A percentile compares a stretch with the other conserved stretches of the same genome.
Evolutionary conservation across 2,113 vertebrate species (phyloP).

Genomic region (Thomomys bottae): DNA sequence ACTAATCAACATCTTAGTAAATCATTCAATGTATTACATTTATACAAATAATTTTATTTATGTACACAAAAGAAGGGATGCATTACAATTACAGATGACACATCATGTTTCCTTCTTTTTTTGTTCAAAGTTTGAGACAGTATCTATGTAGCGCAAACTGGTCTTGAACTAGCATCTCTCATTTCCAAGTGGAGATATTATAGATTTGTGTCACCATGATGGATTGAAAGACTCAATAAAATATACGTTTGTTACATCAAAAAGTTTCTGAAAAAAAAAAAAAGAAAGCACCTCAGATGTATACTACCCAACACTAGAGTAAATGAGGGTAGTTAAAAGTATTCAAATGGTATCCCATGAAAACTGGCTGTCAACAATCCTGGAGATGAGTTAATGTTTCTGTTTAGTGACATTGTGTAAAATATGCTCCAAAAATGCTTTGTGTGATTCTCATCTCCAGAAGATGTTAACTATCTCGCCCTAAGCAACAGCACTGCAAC

Average conservation of each 20-base stretch:
- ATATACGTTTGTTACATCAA: not conserved
- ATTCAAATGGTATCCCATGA: not conserved
- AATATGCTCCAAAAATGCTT: not conserved
- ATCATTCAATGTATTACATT: not conserved
- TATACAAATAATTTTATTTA: not conserved
- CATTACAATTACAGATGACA: not conserved
- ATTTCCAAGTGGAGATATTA: too few relatives aligned
- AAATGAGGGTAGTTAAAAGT: not conserved
- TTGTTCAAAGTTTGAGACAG: too few relatives aligned
- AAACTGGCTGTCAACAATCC: not conserved
- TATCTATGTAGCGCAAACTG: too few relatives aligned
- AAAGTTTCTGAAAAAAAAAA: not conserved
- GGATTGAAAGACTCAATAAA: not conserved
- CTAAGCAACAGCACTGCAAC: not conserved
- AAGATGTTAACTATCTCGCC: rapidly evolving
- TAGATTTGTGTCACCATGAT: not conserved
- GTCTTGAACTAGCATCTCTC: too few relatives aligned
- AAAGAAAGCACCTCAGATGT: too few relatives aligned
- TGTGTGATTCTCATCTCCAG: not conserved
- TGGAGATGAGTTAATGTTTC: not conserved
- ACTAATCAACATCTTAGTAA: not conserved
- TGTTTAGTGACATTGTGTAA: not conserved
- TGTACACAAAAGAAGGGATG: not conserved
- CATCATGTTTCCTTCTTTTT: not conserved
- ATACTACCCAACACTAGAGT: rapidly evolving